Base-by-base conservation (phyloP, 2,888 invertebrate species). In the Operophtera brumata region DNA sequence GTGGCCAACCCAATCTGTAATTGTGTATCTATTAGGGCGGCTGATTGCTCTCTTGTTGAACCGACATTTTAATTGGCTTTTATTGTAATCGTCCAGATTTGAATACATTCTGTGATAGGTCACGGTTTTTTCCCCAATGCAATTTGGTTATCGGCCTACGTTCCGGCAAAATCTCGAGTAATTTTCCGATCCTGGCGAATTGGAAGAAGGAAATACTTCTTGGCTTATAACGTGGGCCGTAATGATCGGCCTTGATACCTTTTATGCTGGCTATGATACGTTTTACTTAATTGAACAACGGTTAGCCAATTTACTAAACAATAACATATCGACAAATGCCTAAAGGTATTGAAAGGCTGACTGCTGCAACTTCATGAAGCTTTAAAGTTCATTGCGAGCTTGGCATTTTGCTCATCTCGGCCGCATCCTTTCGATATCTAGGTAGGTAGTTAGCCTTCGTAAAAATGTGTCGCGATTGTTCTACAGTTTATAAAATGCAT, bases 341-440 rank as follows among this genome's bases (percentile, higher is more conserved):
- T 59, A 48, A 57, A 61, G 55, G 59, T 59, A 59, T 56, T 54
- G 58, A 57, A 54, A 61, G 54, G 53, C 45, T 51, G 32, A 50
- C 40, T 44, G 43, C 50, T 41, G 49, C 48, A 56, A 62, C 57
- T 57, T 63, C 52, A 58, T 59, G 61, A 65, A 57, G 66, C 67
- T 59, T 69, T 71, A 79, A 81, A 81, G 82, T 80, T 83, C 79
- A 81, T 64, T 71, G 72, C 71, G 69, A 72, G 72, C 73, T 75
- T 82, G 88, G 82, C 86, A 86, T 86, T 88, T 85, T 77, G 69
- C 74, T 73, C 81, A 78, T 79, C 82, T 73, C 72, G 73, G 70
- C 75, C 67, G 74, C 80, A 82, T 86, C 86, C 86, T 86, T 84
- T 86, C 86, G 68, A 82, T 79, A 69, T 61, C 66, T 66, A 71